Evolutionary conservation across 2,797 vertebrate species (phyloP), one percentile per base, ranked within the genome.

Genomic region (Podarcis siculus): DNA sequence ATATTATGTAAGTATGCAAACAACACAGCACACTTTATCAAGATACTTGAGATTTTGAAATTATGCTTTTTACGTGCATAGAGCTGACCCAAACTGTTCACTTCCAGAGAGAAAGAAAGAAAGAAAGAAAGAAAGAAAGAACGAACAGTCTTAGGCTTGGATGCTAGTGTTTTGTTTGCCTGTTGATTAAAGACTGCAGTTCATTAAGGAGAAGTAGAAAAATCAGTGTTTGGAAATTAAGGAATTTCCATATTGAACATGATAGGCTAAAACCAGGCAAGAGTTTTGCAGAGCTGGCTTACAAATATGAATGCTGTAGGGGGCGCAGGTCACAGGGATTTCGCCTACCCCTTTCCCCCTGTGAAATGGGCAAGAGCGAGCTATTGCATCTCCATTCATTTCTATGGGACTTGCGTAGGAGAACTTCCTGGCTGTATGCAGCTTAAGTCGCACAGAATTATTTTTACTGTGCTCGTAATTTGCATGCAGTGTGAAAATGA

Each of bases 61-160:
- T 5, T 85, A 39, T 93, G 84, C 75, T 72, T 94, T 92, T 93
- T 90, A 94, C 86, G 32, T 30, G 5, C 58, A 87, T 61, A 83
- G 87, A 88, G 84, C 87, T 87, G 66, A 89, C 73, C 87, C 91
- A 88, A 83, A 58, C 82, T 85, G 42, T 69, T 75, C 58, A 69
- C 66, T 86, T 90, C 66, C 86, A 39, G 39, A n/a, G n/a, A n/a
- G n/a, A n/a, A n/a, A n/a, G n/a, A n/a, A n/a, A 93, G 92, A 89
- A 93, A 93, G 88, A 32, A 88, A 67, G 23, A n/a, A 45, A 45
- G 42, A 30, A 64, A 66, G 64, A 21, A 39, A 23, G 8, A 79
- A 55, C 77, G n/a, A 30, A 10, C 87, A 21, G 23, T 32, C 64
- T 89, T 89, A 82, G 83, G 71, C 88, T 93, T 92, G 87, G 27